Evolutionary conservation across 1,140 invertebrate genomes (phyloP), one percentile per base, ranked within the genome.

Genomic region (Parapsyche elsis): DNA sequence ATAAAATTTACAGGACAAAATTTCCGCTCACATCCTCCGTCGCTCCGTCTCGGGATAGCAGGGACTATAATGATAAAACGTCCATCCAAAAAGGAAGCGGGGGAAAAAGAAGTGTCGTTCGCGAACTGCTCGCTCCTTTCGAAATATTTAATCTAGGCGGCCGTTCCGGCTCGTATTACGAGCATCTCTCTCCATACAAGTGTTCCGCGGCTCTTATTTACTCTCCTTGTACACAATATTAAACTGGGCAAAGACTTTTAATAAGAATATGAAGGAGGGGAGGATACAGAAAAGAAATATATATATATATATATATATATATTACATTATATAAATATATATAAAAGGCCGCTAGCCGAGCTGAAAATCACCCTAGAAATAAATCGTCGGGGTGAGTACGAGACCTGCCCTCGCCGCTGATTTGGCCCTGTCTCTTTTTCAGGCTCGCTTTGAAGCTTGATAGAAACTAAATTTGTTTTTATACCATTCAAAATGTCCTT

Each of bases 231-330:
- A 71, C 26, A 38, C 67, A 38, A 71, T 71, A 71, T 71, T 71
- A 71, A 71, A 71, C 38, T 38, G 24, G 67, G 67, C 67, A 38
- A 71, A 71, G 21, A 24, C 67, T 71, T 71, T 71, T 71, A 71
- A 71, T 71, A 71, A 71, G 26, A 71, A 71, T 16, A 38, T 61
- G 59, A 61, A 53, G 10, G 49, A 16, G 49, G 10, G 49, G 21
- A 61, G 10, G 12, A 38, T 4, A 38, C 12, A 16, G 10, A 53
- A 53, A 5, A 53, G 16, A 53, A 53, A 53, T 12, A 53, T 16
- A 10, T 14, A 53, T 12, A 12, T 16, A 21, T 61, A 4, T 61
- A 61, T 21, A 2, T 21, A 61, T 23, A 53, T n/a, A 4, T 14
- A 53, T 53, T 53, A 53, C 4, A 53, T 53, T 5, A 53, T 53